Percentiles rank a stretch among this genome's conserved stretches.
Evolutionary conservation across 1,140 invertebrate species (phyloP).

Genomic region (Brachionus rubens): DNA sequence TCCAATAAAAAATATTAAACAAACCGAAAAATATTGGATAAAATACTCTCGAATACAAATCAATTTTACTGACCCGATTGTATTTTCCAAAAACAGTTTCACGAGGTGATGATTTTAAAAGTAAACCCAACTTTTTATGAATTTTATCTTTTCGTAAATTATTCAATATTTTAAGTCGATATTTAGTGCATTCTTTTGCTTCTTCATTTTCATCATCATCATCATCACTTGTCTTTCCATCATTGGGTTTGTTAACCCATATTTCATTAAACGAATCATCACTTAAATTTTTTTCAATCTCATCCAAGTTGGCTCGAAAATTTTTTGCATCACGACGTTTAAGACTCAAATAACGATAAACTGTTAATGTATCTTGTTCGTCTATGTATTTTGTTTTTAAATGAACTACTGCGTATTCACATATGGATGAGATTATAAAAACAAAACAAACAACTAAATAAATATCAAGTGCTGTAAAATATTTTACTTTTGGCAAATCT

Average conservation of each 20-base stretch:
- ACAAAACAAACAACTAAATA: conserved; percentile 88
- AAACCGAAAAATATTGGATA: conserved; percentile 62
- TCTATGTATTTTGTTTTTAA: conserved; percentile 74
- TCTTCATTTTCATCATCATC: conserved; percentile 46
- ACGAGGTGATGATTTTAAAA: too few relatives aligned
- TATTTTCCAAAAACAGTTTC: conserved; percentile 53
- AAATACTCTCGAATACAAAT: conserved; percentile 61
- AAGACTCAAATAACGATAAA: not conserved
- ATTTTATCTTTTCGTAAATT: too few relatives aligned
- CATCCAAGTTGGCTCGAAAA: too few relatives aligned
- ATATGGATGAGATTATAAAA: conserved; percentile 83
- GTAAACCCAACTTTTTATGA: too few relatives aligned
- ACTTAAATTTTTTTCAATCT: not conserved
- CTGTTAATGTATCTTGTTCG: conserved; percentile 12
- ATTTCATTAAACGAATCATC: not conserved
- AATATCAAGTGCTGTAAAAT: conserved; percentile 85
- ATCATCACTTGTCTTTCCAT: not conserved
- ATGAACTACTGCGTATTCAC: conserved; percentile 89
- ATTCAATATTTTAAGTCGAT: too few relatives aligned
- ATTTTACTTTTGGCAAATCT: conserved; percentile 66
- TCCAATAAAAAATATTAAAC: conserved; percentile 63
- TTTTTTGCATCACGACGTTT: not conserved
- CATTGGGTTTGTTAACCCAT: not conserved
- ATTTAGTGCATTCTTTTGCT: too few relatives aligned
- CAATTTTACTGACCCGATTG: conserved; percentile 59